These are phyloP conservation scores for Cydia strobilella DNA, from an alignment of 1,140 invertebrate species.

Conservation along the genomic window DNA sequence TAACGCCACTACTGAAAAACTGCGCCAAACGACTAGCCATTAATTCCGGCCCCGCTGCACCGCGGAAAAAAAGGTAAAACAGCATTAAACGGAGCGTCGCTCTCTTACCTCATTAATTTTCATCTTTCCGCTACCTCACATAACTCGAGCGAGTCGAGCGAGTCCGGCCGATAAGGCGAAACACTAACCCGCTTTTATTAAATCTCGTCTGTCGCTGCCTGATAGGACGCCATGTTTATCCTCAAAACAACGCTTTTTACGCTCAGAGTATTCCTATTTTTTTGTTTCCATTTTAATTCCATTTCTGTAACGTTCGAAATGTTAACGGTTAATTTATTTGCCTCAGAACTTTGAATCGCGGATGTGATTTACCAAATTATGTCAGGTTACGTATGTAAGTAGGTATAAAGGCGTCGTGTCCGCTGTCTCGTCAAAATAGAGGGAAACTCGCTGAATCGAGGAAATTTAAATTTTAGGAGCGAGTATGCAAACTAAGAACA, in stretches of 20 bases:
- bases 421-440: constrained; percentile 30
- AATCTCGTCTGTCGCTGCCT: constrained; percentile 71
- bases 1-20: constrained; percentile 28
- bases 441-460: constrained; percentile 29
- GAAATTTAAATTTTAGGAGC: constrained; percentile 31
- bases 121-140: constrained; percentile 72
- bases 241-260: constrained; percentile 74
- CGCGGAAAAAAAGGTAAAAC: constrained; percentile 47
- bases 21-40: constrained; percentile 41
- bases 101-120: constrained; percentile 78
- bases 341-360: constrained; percentile 45
- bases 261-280: constrained; percentile 64
- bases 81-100: constrained; percentile 50
- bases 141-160: constrained; percentile 73
- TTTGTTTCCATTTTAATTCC: constrained; percentile 41
- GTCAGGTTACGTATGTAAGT: background rate
- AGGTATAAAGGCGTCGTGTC: background rate
- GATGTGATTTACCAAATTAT: background rate
- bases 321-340: background rate
- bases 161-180: constrained; percentile 71
- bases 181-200: constrained; percentile 65
- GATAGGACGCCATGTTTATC: constrained; percentile 75
- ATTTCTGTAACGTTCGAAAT: constrained; percentile 35
- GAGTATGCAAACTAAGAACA: constrained; percentile 32
- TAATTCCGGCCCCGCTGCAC: constrained; percentile 43